phyloP scores from a whole-genome alignment of 1,140 invertebrate species.

The Stegodyphus dumicola region DNA sequence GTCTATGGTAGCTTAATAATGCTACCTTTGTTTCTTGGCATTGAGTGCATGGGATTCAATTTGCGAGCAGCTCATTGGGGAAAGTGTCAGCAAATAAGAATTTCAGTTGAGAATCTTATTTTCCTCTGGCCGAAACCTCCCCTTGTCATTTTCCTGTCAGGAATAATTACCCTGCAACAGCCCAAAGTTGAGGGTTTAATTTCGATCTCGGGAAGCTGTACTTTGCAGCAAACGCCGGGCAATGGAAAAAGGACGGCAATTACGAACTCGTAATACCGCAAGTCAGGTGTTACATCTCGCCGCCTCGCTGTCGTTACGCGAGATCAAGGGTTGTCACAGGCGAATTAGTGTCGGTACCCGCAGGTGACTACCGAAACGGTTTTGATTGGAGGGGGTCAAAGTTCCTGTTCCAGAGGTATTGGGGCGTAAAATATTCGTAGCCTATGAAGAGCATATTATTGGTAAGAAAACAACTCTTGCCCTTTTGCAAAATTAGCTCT shows the following conservation, averaged over 20 bases:
- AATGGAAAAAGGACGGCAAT: too few species aligned
- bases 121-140: slow-evolving; percentile 17
- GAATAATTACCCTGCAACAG: slow-evolving; percentile 26
- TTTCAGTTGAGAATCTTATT: slow-evolving; percentile 2
- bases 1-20: too few species aligned
- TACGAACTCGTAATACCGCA: not conserved
- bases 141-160: slow-evolving; percentile 21
- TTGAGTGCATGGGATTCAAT: not conserved
- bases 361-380: not conserved
- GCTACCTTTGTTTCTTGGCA: not conserved
- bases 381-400: slow-evolving; percentile 1
- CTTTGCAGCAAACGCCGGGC: not conserved
- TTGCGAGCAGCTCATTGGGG: not conserved
- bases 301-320: slow-evolving; percentile 12
- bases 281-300: slow-evolving; percentile 13
- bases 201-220: slow-evolving; percentile 11
- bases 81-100: not conserved
- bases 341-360: slow-evolving; percentile 13
- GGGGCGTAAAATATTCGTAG: too few species aligned
- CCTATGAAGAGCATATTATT: too few species aligned
- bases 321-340: slow-evolving; percentile 14
- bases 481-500: too few species aligned
- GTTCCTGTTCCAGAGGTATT: too few species aligned
- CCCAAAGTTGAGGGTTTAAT: slow-evolving; percentile 25
- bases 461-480: too few species aligned